A percentile compares a stretch with the other conserved stretches of the same genome.
phyloP scores from a whole-genome alignment of 2,888 invertebrate genomes.

The Callinectes sapidus region DNA sequence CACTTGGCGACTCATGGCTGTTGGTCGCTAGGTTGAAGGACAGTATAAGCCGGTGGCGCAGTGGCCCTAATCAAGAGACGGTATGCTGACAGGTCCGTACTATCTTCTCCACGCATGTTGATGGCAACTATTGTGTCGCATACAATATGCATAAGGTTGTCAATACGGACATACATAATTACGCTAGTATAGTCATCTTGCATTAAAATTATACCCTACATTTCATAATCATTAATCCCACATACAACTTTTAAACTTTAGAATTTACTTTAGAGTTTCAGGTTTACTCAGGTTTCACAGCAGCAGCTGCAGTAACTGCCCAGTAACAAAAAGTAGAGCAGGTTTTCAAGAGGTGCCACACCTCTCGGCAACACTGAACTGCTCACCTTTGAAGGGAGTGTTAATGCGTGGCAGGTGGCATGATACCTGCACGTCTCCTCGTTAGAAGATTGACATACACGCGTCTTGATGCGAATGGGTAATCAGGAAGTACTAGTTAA shows the following conservation, averaged over 20 bases:
- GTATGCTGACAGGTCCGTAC: background rate
- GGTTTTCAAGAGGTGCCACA: background rate
- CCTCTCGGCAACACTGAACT: background rate
- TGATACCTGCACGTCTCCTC: background rate
- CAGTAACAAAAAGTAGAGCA: background rate
- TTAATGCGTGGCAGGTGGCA: background rate
- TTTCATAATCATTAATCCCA: background rate
- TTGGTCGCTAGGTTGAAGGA: background rate
- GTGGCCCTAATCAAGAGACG: background rate
- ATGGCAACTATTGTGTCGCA: background rate
- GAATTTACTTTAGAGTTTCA: background rate
- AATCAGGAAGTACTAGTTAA: background rate
- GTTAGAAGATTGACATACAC: background rate
- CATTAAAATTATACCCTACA: background rate
- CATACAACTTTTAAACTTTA: background rate
- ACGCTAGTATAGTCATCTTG: background rate
- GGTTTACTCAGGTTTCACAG: background rate
- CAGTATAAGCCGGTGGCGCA: background rate
- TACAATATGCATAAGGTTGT: background rate
- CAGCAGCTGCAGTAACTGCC: background rate
- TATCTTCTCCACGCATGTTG: background rate
- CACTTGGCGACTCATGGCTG: background rate
- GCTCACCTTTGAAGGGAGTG: background rate
- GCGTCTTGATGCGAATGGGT: background rate
- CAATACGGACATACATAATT: background rate